Conservation (phyloP, 2,113 vertebrate species). For the Chaetodon trifascialis region DNA sequence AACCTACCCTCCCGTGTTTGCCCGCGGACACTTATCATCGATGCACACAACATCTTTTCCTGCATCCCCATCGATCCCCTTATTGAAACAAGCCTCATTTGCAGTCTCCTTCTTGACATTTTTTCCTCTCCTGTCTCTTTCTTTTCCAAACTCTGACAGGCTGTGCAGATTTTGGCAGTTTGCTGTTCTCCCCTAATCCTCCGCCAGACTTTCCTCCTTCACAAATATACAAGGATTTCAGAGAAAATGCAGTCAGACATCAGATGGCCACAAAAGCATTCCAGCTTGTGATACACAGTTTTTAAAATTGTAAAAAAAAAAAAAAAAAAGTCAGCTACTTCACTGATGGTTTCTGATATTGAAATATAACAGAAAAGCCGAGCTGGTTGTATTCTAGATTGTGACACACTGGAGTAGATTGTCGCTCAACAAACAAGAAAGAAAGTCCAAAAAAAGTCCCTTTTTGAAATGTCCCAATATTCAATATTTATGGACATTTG, state of each 20-base stretch:
- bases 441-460: neutral
- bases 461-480: neutral
- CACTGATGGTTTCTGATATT: neutral
- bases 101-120: constrained; percentile 85
- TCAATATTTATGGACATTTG: constrained; percentile 6
- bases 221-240: constrained; percentile 78
- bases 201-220: constrained; percentile 78
- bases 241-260: constrained; percentile 71
- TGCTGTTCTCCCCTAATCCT: constrained; percentile 82
- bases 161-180: constrained; percentile 82
- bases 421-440: neutral
- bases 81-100: constrained; percentile 88
- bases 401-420: neutral
- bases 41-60: constrained; percentile 83
- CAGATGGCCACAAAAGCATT: constrained; percentile 73
- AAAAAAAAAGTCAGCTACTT: constrained; percentile 11
- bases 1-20: constrained; percentile 73
- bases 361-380: neutral
- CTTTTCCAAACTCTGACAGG: constrained; percentile 81
- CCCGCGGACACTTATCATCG: constrained; percentile 79
- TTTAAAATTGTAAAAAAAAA: constrained; percentile 18
- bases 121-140: constrained; percentile 78
- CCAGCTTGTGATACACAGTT: constrained; percentile 67
- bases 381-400: neutral
- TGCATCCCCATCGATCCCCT: constrained; percentile 83